phyloP scores from a whole-genome alignment of 2,888 invertebrate genomes.

The Stenichneumon culpator region DNA sequence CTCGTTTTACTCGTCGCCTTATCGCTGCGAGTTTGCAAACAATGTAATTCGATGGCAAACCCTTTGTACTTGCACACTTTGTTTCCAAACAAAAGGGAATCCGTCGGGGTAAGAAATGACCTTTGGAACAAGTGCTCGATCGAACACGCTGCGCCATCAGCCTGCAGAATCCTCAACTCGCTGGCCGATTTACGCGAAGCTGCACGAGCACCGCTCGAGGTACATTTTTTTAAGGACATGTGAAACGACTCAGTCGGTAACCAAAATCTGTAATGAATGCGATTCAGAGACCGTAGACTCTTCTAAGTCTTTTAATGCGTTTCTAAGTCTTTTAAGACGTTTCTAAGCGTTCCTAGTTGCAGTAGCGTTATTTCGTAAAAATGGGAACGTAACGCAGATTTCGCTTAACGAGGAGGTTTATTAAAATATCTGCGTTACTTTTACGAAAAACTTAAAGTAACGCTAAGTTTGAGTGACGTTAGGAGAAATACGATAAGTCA shows the following conservation, averaged over 20 bases:
- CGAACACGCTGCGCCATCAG: not conserved
- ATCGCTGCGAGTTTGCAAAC: not conserved
- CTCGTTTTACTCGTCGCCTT: not conserved
- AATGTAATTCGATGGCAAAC: not conserved
- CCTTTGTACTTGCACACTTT: not conserved
- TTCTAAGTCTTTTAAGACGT: too few species aligned
- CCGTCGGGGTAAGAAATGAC: not conserved
- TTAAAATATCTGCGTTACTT: too few species aligned
- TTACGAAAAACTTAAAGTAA: too few species aligned
- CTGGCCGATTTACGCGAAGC: not conserved
- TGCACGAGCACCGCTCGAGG: not conserved
- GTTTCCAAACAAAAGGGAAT: not conserved
- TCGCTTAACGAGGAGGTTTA: too few species aligned
- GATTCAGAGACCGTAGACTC: too few species aligned
- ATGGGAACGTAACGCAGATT: too few species aligned
- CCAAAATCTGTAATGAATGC: too few species aligned
- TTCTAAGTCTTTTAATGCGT: too few species aligned
- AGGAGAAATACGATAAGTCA: too few species aligned
- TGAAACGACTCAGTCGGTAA: too few species aligned
- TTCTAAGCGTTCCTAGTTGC: too few species aligned
- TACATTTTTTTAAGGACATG: conserved; percentile 2
- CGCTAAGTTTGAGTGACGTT: too few species aligned
- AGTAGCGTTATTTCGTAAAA: not conserved
- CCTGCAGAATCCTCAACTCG: not conserved
- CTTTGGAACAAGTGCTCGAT: not conserved